Evolutionary conservation across 2,113 vertebrate species (phyloP), one percentile per base, ranked within the genome.

Genomic region (Saccopteryx bilineata): DNA sequence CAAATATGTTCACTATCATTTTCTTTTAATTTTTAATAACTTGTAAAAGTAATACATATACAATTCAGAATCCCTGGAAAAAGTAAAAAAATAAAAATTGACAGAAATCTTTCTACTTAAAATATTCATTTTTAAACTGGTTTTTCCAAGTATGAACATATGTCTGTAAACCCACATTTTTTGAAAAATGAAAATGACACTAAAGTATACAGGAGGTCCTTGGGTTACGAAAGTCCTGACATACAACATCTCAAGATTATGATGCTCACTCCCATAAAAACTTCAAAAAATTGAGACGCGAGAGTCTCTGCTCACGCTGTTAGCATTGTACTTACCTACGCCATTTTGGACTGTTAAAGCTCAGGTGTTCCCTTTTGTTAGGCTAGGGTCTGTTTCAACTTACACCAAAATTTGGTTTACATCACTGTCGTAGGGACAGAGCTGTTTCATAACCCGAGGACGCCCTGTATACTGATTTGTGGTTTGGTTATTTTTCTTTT

Each of bases 81-180:
- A 90, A 87, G 48, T 83, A 72, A 78, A 95, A 54, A 94, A 33
- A 1, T 93, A 93, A 95, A 93, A 65, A 15, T 50, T n/a, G 26
- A 31, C 75, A 79, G 17, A 94, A 80, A 82, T 61, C 18, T 95
- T 92, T 94, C 50, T 10, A 88, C 60, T 95, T 50, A 87, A 91
- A 23, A 9, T 6, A 58, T 48, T 23, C 12, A 68, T 71, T 87
- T 87, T 92, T 58, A 80, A 68, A 71, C 9, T 18, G 91, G 0
- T 84, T 87, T 15, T 87, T 74, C 13, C 12, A 48, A 60, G 69
- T 56, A 52, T 24, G n/a, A 93, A 68, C 18, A 61, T 9, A 52
- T 65, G 1, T 93, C 24, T 85, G 0, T 85, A 81, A 93, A 91
- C 5, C 4, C 68, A 90, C 9, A 61, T 10, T 68, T 71, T 26